A percentile compares a stretch with the other conserved stretches of the same genome.
These are phyloP conservation scores for Platyrinchus mystaceus DNA, from an alignment of 2,797 vertebrate genomes.

Conservation along the genomic window DNA sequence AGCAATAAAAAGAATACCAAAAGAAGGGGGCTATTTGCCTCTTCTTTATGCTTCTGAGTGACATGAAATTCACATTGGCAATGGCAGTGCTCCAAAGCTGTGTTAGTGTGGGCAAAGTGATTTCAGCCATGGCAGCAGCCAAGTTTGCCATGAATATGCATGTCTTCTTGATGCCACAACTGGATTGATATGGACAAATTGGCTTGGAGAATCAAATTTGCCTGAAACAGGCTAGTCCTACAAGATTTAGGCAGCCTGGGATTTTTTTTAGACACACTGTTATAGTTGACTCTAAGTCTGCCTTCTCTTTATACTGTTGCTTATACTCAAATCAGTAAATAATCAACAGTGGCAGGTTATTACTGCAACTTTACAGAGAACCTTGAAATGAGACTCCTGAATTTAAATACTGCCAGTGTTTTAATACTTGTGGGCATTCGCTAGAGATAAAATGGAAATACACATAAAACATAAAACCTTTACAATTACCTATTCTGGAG, in stretches of 20 bases:
- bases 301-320: background rate
- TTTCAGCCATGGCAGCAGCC: background rate
- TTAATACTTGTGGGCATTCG: background rate
- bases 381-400: background rate
- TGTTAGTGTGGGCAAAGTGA: background rate
- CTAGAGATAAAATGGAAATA: background rate
- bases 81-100: background rate
- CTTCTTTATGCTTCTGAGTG: background rate
- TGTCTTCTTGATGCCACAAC: background rate
- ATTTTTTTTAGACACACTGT: background rate
- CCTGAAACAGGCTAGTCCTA: background rate
- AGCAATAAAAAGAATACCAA: background rate
- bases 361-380: background rate
- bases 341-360: background rate
- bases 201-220: background rate
- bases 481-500: background rate
- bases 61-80: background rate
- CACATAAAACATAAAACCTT: background rate
- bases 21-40: background rate
- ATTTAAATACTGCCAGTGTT: background rate
- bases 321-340: background rate
- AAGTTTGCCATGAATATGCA: fast-evolving
- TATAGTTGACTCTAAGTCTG: background rate
- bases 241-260: background rate
- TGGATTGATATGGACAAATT: background rate